These are phyloP conservation scores for Mus pahari DNA, from an alignment of 2,113 vertebrate genomes.

Conservation along the genomic window DNA sequence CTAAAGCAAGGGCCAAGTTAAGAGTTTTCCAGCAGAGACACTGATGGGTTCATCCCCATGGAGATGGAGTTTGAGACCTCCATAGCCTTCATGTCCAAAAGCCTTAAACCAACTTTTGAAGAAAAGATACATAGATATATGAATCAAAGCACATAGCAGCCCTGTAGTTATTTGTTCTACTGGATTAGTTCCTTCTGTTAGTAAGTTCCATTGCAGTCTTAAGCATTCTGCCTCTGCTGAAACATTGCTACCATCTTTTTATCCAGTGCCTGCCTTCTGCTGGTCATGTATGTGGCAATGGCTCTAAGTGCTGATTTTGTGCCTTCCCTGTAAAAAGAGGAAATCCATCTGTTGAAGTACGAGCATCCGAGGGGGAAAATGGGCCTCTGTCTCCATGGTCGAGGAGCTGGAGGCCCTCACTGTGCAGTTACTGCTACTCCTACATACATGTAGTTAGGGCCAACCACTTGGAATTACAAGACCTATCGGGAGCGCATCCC, in stretches of 20 bases:
- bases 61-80: background rate
- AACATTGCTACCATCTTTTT: background rate
- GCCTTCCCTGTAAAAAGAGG: background rate
- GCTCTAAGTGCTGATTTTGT: background rate
- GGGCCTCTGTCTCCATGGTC: background rate
- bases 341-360: too few relatives aligned
- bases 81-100: background rate
- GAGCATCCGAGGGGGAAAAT: background rate
- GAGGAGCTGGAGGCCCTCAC: background rate
- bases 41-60: background rate
- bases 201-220: background rate
- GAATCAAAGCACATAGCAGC: background rate
- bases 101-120: background rate
- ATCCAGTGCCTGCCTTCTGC: background rate
- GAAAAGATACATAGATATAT: background rate
- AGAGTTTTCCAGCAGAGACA: background rate
- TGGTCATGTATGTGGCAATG: background rate
- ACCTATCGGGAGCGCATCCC: background rate
- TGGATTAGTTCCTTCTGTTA: background rate
- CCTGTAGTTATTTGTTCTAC: background rate
- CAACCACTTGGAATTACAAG: background rate
- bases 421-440: background rate
- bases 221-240: background rate
- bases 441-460: background rate
- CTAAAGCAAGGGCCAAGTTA: background rate